Base-by-base conservation (phyloP, 64 coral and sea anemone species). In the Stichodactyla helianthus region DNA sequence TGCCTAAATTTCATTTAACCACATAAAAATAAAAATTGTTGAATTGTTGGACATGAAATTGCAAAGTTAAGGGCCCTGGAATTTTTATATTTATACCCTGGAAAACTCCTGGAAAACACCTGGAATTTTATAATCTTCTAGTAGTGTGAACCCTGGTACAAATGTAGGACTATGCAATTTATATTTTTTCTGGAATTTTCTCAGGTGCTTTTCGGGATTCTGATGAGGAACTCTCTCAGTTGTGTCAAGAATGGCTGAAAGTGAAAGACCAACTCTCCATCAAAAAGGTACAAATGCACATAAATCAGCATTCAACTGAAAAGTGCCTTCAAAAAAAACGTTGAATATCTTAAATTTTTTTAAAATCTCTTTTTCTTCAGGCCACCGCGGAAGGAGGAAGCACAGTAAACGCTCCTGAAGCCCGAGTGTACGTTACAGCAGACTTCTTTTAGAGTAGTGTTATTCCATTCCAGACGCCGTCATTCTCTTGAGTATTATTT, bases 231-330 rank as follows among this genome's bases (percentile, higher is more conserved):
- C 85, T 98, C 17, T 83, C 77, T n/a, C 51, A 55, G 14, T 86
- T 98, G 53, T 94, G 87, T 82, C 89, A 98, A 60, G 83, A 92
- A 31, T 98, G 95, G 95, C 84, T 98, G 6, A 87, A 85, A 70
- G 88, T 94, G 23, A 98, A 98, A 77, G 95, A 89, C 31, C 88
- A 98, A 51, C 53, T 94, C 27, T 85, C 88, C 64, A 83, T 54
- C 27, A 96, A 96, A 85, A 93, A 93, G 94, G 94, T 54, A 88
- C 70, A 28, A 44, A 2, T 3, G 31, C 52, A 15, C 5, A 68
- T 27, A 23, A 27, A 14, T 58, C 15, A 22, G 52, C 54, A 22
- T 25, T 28, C 12, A 31, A 11, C 0, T 74, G 11, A 27, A 31
- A 12, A n/a, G 2, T 35, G 10, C 10, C n/a, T 25, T n/a, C 62